These are phyloP conservation scores for Telmatherina bonti DNA, from an alignment of 2,797 vertebrate species.

Conservation along the genomic window DNA sequence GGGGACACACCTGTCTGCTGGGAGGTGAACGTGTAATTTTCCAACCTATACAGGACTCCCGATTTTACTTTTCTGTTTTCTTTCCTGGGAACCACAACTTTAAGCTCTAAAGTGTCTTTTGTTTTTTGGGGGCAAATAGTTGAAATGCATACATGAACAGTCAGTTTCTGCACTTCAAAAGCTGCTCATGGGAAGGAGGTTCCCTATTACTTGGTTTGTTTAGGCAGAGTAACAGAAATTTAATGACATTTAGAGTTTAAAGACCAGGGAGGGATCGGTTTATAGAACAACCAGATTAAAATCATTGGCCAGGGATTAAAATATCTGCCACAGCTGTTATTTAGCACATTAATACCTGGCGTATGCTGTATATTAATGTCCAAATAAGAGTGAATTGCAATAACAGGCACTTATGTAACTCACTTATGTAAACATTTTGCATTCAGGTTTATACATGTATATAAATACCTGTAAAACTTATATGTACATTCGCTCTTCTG, in stretches of 20 bases:
- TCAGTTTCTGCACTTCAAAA: not conserved
- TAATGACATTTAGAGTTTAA: constrained; percentile 1
- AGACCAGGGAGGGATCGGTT: not conserved
- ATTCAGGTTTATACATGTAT: too few relatives aligned
- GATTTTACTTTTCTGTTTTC: not conserved
- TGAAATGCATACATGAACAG: too few relatives aligned
- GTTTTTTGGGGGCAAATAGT: too few relatives aligned
- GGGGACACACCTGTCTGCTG: too few relatives aligned
- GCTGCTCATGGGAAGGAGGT: constrained; percentile 3
- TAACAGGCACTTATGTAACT: not conserved
- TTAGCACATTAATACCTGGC: not conserved
- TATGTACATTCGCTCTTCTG: not conserved
- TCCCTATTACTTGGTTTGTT: not conserved
- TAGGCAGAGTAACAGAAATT: constrained; percentile 11
- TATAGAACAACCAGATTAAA: not conserved
- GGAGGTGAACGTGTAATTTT: too few relatives aligned
- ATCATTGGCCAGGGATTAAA: not conserved
- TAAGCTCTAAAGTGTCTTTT: not conserved
- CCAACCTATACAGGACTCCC: not conserved
- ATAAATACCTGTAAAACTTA: not conserved
- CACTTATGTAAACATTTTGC: too few relatives aligned
- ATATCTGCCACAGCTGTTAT: not conserved
- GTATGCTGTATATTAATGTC: not conserved
- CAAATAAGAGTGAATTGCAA: not conserved
- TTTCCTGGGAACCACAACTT: not conserved